Conservation (phyloP, 1,140 invertebrate species). For the Meteorus sp. region DNA sequence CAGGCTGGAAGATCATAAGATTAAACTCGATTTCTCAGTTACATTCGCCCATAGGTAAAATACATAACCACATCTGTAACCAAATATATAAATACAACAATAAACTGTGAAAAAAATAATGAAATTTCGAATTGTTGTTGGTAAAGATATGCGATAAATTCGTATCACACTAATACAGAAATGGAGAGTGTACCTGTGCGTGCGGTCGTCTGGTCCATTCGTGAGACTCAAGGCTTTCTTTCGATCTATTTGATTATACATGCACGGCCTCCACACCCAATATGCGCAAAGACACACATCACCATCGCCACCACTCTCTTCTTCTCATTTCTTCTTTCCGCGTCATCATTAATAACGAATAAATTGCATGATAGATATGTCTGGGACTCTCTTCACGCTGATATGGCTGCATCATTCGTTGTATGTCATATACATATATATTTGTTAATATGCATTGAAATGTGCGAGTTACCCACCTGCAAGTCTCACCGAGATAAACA, state of each 20-base stretch:
- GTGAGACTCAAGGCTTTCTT: slow-evolving; percentile 20
- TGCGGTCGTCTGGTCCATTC: slow-evolving; percentile 10
- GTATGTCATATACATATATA: neutral
- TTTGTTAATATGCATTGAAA: neutral
- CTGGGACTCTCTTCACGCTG: slow-evolving; percentile 1
- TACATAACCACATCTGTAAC: neutral
- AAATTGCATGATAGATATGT: slow-evolving; percentile 13
- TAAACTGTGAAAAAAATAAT: neutral
- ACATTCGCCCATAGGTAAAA: neutral
- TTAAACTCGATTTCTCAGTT: slow-evolving; percentile 14
- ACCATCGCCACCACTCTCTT: neutral
- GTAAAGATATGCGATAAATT: neutral
- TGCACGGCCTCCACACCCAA: slow-evolving; percentile 17
- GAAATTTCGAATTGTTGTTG: neutral
- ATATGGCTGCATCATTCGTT: slow-evolving; percentile 3
- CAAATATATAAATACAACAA: neutral
- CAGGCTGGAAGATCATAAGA: neutral
- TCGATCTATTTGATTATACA: slow-evolving; percentile 4
- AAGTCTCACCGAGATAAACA: slow-evolving; percentile 8
- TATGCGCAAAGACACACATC: slow-evolving; percentile 6
- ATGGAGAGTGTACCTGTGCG: neutral
- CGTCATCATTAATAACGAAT: slow-evolving; percentile 25
- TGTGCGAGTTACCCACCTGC: neutral
- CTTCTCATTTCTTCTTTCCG: slow-evolving; percentile 26
- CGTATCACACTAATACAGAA: slow-evolving; percentile 3